Evolutionary conservation across 2,888 invertebrate species (phyloP).

Genomic region (Tetheella fluctuosa): DNA sequence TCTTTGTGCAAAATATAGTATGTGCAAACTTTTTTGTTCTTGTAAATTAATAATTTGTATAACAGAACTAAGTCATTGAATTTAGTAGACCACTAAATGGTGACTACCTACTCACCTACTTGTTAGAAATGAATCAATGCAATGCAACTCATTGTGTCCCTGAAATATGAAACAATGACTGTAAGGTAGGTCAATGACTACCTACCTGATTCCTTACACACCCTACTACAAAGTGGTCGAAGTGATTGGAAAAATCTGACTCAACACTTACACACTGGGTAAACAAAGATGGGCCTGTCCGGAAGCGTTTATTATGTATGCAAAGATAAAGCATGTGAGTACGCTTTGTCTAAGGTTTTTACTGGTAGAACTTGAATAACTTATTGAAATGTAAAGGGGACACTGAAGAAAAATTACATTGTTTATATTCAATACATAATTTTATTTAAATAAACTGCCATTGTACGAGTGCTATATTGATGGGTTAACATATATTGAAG

Average conservation of each 20-base stretch:
- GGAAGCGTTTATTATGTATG: slow-evolving; percentile 31
- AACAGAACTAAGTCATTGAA: too few species aligned
- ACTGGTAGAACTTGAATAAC: slow-evolving; percentile 3
- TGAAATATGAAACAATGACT: slow-evolving; percentile 14
- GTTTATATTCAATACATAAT: slow-evolving; percentile 9
- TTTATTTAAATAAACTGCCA: slow-evolving; percentile 4
- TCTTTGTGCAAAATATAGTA: too few species aligned
- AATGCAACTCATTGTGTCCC: slow-evolving; percentile 6
- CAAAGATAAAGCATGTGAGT: slow-evolving; percentile 29
- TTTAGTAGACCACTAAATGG: too few species aligned
- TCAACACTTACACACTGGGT: slow-evolving; percentile 51
- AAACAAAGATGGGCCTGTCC: slow-evolving; percentile 45
- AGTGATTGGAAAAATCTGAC: slow-evolving; percentile 35
- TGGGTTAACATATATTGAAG: neutral
- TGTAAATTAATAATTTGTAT: too few species aligned
- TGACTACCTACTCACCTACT: too few species aligned
- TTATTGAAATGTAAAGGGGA: slow-evolving; percentile 4
- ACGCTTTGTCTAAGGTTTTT: slow-evolving; percentile 19
- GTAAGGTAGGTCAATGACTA: slow-evolving; percentile 15
- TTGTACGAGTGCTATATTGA: neutral
- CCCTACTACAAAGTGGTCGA: slow-evolving; percentile 13
- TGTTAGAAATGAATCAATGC: neutral
- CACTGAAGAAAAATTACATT: slow-evolving; percentile 5
- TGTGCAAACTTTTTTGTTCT: too few species aligned
- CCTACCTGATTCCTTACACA: slow-evolving; percentile 12